Evolutionary conservation across 2,888 invertebrate genomes (phyloP).

Genomic region (Trichopria drosophilae): DNA sequence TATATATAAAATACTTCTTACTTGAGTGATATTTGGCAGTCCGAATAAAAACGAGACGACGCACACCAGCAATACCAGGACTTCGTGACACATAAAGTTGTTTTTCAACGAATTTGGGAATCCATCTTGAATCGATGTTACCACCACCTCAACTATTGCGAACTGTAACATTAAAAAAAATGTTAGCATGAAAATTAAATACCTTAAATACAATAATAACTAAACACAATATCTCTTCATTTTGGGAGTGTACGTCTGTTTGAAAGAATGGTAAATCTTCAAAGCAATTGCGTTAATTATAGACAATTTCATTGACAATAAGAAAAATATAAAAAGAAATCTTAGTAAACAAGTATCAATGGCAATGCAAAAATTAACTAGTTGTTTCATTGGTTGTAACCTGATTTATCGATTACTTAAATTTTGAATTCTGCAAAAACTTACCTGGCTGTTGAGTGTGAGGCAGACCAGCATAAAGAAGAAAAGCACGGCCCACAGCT

Average conservation of each 20-base stretch:
- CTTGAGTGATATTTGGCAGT: constrained; percentile 84
- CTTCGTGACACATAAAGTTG: constrained; percentile 81
- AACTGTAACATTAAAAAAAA: constrained; percentile 67
- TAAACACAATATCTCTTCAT: no score
- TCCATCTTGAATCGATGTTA: constrained; percentile 91
- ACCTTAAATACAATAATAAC: no score
- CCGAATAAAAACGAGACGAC: constrained; percentile 81
- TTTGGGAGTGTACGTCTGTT: no score
- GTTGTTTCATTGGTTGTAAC: no score
- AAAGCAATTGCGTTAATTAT: no score
- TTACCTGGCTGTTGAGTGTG: constrained; percentile 84
- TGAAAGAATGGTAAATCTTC: no score
- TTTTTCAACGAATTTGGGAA: constrained; percentile 85
- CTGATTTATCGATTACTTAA: constrained; percentile 1
- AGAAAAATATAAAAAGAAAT: no score
- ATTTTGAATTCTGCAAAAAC: constrained; percentile 34
- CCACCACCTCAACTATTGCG: constrained; percentile 91
- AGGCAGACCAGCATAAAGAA: constrained; percentile 89
- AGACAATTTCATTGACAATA: no score
- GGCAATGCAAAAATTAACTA: no score
- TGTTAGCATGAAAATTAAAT: constrained; percentile 3
- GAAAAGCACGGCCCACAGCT: constrained; percentile 85
- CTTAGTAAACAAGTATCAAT: no score
- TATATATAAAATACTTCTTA: no score
- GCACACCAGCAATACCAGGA: constrained; percentile 82